Conservation (phyloP, 2,888 invertebrate species). For the Serrognathus titanus region DNA sequence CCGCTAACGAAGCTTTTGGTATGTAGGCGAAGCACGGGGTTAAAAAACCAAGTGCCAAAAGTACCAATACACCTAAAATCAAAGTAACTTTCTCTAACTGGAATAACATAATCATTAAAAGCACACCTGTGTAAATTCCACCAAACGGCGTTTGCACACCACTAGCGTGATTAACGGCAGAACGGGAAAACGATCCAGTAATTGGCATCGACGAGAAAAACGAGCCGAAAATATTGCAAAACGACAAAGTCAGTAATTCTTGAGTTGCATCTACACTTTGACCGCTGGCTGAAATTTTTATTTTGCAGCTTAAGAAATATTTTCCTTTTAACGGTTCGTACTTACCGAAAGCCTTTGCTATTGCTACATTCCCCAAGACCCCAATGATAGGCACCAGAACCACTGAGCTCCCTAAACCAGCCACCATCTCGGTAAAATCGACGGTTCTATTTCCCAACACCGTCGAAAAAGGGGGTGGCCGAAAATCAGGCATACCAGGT, state of each 20-base stretch:
- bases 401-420: constrained; percentile 80
- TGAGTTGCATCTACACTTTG: constrained; percentile 84
- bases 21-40: constrained; percentile 89
- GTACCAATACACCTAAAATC: constrained; percentile 67
- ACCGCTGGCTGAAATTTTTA: constrained; percentile 60
- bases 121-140: constrained; percentile 73
- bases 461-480: constrained; percentile 70
- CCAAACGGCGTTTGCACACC: constrained; percentile 88
- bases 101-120: neutral
- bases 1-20: constrained; percentile 84
- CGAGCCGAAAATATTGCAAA: constrained; percentile 82
- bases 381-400: constrained; percentile 85
- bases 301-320: neutral
- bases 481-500: constrained; percentile 69
- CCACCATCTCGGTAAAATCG: constrained; percentile 66
- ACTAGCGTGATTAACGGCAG: constrained; percentile 93
- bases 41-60: constrained; percentile 78
- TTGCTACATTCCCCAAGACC: constrained; percentile 90
- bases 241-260: constrained; percentile 80
- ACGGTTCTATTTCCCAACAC: constrained; percentile 57
- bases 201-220: constrained; percentile 90
- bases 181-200: constrained; percentile 83
- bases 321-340: constrained; percentile 19
- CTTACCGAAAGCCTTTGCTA: constrained; percentile 90
- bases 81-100: neutral